Base-by-base conservation (phyloP, 1,140 invertebrate genomes). In the Doryteuthis pealeii region DNA sequence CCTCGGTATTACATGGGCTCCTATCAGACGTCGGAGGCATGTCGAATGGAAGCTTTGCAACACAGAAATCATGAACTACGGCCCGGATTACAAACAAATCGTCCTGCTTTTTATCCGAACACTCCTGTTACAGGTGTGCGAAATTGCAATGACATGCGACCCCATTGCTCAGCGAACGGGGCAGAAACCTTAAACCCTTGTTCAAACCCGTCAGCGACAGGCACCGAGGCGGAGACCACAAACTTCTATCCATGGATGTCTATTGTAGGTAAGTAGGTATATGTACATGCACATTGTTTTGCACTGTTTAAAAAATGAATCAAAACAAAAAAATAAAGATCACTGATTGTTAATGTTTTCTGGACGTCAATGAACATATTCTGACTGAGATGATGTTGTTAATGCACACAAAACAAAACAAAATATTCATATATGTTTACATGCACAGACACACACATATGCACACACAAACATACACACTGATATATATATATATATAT, bases 211-310 rank as follows among this genome's bases (percentile, higher is more conserved):
- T 76, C 78, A 10, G 72, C 72, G 15, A 73, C 75, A 10, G 70
- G 72, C 14, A 70, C 75, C 8, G 82, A 84, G 1, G 78, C 77
- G 1, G 80, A 81, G 28, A 77, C 80, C 18, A 82, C 84, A 5
- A 82, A 82, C 15, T 85, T 85, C 71, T 85, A 85, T 75, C 84
- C 84, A 10, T 85, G 84, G 84, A 85, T 85, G 84, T 85, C 84
- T 30, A 85, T 85, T 58, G 84, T 85, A 78, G 84, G 84, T 82
- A 65, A 82, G 84, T 84, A 77, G 1, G 3, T 30, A 18, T 18
- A 35, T 6, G 22, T 22, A 68, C 12, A 31, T 12, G 65, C 22
- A 49, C 12, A 12, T 14, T 49, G 8, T 10, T 49, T 14, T 14
- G 0, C 45, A 12, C 45, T 14, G 12, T 14, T 14, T 14, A 49